Conservation (phyloP, 2,888 invertebrate species). For the Dolichomitus sp. region DNA sequence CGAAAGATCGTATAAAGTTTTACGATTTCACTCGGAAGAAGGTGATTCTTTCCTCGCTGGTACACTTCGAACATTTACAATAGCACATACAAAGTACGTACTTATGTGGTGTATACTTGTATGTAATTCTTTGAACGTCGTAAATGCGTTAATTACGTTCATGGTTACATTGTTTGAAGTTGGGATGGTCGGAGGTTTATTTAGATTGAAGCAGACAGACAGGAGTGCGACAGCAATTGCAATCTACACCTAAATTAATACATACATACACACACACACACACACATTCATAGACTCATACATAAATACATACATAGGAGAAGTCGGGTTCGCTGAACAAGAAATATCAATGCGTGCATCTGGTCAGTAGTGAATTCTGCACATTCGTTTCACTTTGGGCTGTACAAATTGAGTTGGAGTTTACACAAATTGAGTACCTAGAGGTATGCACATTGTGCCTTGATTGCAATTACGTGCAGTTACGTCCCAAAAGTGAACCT, state of each 20-base stretch:
- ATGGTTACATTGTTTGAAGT: slow-evolving; percentile 12
- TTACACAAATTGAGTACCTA: slow-evolving; percentile 11
- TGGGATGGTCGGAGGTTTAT: neutral
- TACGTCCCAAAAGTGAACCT: slow-evolving; percentile 15
- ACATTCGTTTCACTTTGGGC: slow-evolving; percentile 4
- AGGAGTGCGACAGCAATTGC: neutral
- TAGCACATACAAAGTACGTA: neutral
- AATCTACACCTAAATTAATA: neutral
- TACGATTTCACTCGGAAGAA: neutral
- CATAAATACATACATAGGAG: neutral
- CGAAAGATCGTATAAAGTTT: neutral
- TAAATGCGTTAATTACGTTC: neutral
- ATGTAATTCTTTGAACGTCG: neutral
- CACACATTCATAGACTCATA: neutral
- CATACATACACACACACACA: neutral
- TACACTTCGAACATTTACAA: neutral
- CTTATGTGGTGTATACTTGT: neutral
- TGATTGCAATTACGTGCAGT: slow-evolving; percentile 7
- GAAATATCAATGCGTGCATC: slow-evolving; percentile 2
- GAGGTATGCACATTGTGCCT: neutral
- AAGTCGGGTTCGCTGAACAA: slow-evolving; percentile 4
- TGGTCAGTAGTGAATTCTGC: neutral
- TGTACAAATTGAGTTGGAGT: slow-evolving; percentile 14
- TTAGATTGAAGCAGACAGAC: slow-evolving; percentile 6
- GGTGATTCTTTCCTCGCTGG: neutral